A percentile compares a stretch with the other conserved stretches of the same genome.
phyloP scores from a whole-genome alignment of 2,113 vertebrate species.

The Oxyruncus cristatus region DNA sequence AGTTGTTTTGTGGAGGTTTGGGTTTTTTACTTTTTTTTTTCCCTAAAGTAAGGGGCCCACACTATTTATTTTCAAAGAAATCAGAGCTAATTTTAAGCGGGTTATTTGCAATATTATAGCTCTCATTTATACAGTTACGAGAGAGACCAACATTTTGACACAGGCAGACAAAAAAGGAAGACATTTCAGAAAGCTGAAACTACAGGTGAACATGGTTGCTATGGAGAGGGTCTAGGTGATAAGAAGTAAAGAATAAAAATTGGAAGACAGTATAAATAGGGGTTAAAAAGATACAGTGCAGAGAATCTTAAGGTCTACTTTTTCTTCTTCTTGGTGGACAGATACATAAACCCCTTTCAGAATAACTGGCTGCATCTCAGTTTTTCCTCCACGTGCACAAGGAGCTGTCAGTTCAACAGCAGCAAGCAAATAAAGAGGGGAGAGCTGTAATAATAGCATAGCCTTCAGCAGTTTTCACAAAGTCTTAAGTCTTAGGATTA shows the following conservation, averaged over 20 bases:
- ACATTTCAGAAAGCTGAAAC: not conserved
- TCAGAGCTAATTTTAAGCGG: not conserved
- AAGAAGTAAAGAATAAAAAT: not conserved
- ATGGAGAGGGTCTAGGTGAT: not conserved
- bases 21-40: too few relatives aligned
- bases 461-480: not conserved
- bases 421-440: not conserved
- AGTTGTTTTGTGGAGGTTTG: not conserved
- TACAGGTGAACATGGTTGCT: not conserved
- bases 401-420: not conserved
- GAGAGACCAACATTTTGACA: not conserved
- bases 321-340: not conserved
- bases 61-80: not conserved
- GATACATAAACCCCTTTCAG: not conserved
- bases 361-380: accelerated
- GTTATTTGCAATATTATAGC: not conserved
- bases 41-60: accelerated
- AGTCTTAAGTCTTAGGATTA: not conserved
- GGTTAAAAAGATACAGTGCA: not conserved
- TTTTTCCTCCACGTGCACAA: not conserved
- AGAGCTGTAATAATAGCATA: accelerated
- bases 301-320: not conserved
- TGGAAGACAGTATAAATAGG: not conserved
- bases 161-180: not conserved
- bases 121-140: not conserved